Base-by-base conservation (phyloP, 1,140 invertebrate species). In the Dermatophagoides farinae region DNA sequence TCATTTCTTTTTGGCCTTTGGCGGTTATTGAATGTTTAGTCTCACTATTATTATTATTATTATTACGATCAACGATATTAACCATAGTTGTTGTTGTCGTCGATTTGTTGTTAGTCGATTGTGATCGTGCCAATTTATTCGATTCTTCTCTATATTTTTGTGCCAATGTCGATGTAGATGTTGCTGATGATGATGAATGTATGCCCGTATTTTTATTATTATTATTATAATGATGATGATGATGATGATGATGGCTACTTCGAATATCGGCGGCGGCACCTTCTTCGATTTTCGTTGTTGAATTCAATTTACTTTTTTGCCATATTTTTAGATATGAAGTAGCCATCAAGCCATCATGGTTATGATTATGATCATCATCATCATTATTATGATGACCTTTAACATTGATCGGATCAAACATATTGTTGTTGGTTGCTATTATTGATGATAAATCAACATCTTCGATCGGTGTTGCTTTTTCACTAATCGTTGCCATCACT, bases 31-130 rank as follows among this genome's bases (percentile, higher is more conserved):
- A 8, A 4, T 31, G 31, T 31, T 31, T 31, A 31, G 31, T 31
- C 8, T 31, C 31, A n/a, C 31, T 2, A 31, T n/a, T n/a, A n/a
- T n/a, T n/a, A n/a, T n/a, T n/a, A 31, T 31, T 31, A 31, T 31
- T 31, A 31, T 31, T 31, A 31, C 31, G 31, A 31, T 31, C 31
- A 31, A 31, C 31, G n/a, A n/a, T n/a, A 31, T 31, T 31, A 31
- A 8, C 2, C 31, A 31, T 31, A 8, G 8, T 31, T 8, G 31
- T 31, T 31, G 31, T 31, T 31, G 31, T 31, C 2, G 31, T 31
- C 8, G 31, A 31, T 31, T 31, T 18, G 64, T 65, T 10, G 64
- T 61, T 47, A 62, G 53, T 25, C 60, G 60, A 12, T 63, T 47
- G 12, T 54, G 31, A 62, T 57, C 43, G 43, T 41, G 64, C 14